Evolutionary conservation across 2,888 invertebrate genomes (phyloP).

Genomic region (Eupithecia dodoneata): DNA sequence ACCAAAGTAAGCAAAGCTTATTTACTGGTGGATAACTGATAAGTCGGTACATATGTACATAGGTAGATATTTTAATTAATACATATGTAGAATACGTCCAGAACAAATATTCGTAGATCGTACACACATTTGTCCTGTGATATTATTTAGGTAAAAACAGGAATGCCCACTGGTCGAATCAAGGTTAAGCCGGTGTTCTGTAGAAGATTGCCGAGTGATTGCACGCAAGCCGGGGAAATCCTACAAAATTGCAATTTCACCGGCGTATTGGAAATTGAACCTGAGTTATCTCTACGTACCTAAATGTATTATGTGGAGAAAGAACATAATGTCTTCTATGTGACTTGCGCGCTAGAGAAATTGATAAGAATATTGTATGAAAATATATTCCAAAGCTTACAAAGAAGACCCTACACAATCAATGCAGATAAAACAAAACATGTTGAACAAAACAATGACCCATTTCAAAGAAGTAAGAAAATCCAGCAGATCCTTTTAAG

Average conservation of each 20-base stretch:
- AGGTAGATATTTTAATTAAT: no score
- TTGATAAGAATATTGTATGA: neutral
- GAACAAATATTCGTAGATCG: neutral
- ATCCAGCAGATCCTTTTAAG: slow-evolving; percentile 49
- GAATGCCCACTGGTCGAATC: slow-evolving; percentile 12
- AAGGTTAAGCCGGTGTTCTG: slow-evolving; percentile 11
- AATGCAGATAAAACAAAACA: slow-evolving; percentile 23
- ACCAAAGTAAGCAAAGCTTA: no score
- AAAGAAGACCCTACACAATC: slow-evolving; percentile 5
- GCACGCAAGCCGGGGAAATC: slow-evolving; percentile 19
- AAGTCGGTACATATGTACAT: no score
- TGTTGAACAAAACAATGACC: slow-evolving; percentile 43
- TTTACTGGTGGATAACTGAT: no score
- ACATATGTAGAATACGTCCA: neutral
- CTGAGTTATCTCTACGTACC: neutral
- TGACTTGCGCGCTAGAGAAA: no score
- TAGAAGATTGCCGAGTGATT: slow-evolving; percentile 22
- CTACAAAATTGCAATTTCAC: slow-evolving; percentile 29
- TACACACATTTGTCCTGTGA: neutral
- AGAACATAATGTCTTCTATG: neutral
- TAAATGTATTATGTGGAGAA: neutral
- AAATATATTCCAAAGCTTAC: neutral
- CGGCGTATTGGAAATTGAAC: slow-evolving; percentile 21
- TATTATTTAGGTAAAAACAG: neutral
- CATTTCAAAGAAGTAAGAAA: slow-evolving; percentile 48